Percentiles rank a stretch among this genome's conserved stretches.
phyloP scores from a whole-genome alignment of 2,797 vertebrate species.

The Clarias pachynema region DNA sequence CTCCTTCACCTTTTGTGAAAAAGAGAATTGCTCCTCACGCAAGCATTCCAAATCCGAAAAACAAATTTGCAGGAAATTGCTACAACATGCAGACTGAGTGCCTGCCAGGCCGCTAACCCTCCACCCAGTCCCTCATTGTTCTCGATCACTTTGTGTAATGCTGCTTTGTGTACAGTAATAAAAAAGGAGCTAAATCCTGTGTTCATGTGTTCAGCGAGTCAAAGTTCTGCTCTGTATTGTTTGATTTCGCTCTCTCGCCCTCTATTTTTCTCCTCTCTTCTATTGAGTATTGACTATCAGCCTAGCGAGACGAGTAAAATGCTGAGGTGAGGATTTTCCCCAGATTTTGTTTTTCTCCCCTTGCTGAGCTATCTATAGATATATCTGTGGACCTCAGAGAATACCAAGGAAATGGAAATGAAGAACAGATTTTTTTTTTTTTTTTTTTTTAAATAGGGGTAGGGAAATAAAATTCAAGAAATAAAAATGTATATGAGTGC shows the following conservation, averaged over 20 bases:
- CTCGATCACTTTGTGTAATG: constrained; percentile 55
- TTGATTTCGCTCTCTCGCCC: constrained; percentile 9
- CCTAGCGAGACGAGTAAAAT: constrained; percentile 54
- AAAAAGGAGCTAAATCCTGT: constrained; percentile 60
- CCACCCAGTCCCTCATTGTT: constrained; percentile 57
- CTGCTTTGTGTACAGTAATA: constrained; percentile 66
- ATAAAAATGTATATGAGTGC: constrained; percentile 43
- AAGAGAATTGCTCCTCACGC: constrained; percentile 71
- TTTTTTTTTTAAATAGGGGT: too few species aligned
- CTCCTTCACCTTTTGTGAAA: constrained; percentile 75
- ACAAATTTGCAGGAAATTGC: constrained; percentile 78
- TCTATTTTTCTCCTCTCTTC: constrained; percentile 9
- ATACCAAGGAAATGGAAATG: constrained; percentile 48
- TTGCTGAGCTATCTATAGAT: constrained; percentile 55
- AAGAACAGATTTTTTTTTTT: constrained; percentile 34
- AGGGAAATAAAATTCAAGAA: constrained; percentile 47
- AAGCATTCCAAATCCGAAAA: constrained; percentile 74
- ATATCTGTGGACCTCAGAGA: constrained; percentile 53
- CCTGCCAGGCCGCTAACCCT: constrained; percentile 71
- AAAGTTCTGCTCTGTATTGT: constrained; percentile 39
- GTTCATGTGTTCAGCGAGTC: constrained; percentile 38
- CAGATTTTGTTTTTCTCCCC: constrained; percentile 46
- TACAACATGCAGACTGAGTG: constrained; percentile 76
- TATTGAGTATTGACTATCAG: constrained; percentile 58
- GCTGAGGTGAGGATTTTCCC: constrained; percentile 47